These are phyloP conservation scores for Syrmaticus mikado DNA, from an alignment of 2,113 vertebrate species.

Conservation along the genomic window DNA sequence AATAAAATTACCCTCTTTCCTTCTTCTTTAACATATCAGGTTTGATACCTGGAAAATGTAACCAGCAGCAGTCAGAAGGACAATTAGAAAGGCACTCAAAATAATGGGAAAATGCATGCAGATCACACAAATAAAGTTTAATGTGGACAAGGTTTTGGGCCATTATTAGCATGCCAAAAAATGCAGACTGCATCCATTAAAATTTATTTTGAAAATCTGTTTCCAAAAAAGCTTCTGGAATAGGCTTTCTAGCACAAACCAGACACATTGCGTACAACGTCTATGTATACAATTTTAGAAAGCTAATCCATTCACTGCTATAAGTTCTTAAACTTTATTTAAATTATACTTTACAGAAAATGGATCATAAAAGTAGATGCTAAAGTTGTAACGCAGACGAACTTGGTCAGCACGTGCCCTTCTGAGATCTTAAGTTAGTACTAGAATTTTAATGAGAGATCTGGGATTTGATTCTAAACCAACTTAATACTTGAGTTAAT, in stretches of 20 bases:
- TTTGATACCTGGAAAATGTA: slow-evolving; percentile 44
- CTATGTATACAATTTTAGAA: not conserved
- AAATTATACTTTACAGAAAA: not conserved
- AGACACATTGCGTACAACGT: not conserved
- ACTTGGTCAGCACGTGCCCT: fast-evolving
- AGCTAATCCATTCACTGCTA: not conserved
- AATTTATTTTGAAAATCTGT: not conserved
- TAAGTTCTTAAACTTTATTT: not conserved
- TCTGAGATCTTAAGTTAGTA: not conserved
- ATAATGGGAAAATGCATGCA: not conserved
- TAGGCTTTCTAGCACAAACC: not conserved
- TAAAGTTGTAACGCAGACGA: not conserved
- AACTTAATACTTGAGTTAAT: not conserved
- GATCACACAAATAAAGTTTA: not conserved
- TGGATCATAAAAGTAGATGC: fast-evolving
- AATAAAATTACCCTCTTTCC: slow-evolving; percentile 47
- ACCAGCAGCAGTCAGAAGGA: slow-evolving; percentile 49
- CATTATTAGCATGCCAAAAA: not conserved
- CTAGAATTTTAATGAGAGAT: not conserved
- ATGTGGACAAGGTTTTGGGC: not conserved
- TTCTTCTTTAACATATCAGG: slow-evolving; percentile 21
- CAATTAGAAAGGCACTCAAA: not conserved
- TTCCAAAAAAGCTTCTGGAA: not conserved
- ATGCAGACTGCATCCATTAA: not conserved
- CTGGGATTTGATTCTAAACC: not conserved